phyloP scores from a whole-genome alignment of 2,113 vertebrate species.

The Pluvialis apricaria region DNA sequence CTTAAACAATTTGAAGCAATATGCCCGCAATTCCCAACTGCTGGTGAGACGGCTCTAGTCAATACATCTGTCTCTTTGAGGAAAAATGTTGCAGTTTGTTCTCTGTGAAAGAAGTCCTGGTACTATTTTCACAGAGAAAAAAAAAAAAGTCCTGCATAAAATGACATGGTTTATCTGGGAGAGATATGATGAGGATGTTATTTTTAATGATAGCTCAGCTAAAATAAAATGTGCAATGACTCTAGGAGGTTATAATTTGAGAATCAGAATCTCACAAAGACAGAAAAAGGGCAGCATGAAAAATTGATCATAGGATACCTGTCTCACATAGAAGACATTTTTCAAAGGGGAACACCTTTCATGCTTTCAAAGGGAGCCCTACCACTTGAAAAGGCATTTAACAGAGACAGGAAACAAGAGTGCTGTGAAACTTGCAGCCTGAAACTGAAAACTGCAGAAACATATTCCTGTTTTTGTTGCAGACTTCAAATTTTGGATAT shows the following conservation, averaged over 20 bases:
- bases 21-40: not conserved
- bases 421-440: not conserved
- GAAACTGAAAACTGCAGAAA: not conserved
- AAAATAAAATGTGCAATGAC: constrained; percentile 28
- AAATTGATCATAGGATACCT: constrained; percentile 65
- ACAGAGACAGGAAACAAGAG: not conserved
- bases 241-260: constrained; percentile 20
- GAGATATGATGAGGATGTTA: not conserved
- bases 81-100: not conserved
- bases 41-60: not conserved
- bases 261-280: constrained; percentile 24
- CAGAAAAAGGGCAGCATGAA: constrained; percentile 60
- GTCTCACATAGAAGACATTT: not conserved
- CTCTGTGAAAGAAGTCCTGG: not conserved
- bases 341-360: constrained; percentile 37
- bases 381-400: not conserved
- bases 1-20: not conserved
- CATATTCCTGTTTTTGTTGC: not conserved
- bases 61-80: not conserved
- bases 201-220: constrained; percentile 53
- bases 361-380: constrained; percentile 29
- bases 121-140: not conserved
- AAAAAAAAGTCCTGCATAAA: not conserved
- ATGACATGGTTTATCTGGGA: not conserved
- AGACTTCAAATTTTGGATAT: not conserved